These are phyloP conservation scores for Myotis yumanensis DNA, from an alignment of 2,113 vertebrate genomes.

Conservation along the genomic window DNA sequence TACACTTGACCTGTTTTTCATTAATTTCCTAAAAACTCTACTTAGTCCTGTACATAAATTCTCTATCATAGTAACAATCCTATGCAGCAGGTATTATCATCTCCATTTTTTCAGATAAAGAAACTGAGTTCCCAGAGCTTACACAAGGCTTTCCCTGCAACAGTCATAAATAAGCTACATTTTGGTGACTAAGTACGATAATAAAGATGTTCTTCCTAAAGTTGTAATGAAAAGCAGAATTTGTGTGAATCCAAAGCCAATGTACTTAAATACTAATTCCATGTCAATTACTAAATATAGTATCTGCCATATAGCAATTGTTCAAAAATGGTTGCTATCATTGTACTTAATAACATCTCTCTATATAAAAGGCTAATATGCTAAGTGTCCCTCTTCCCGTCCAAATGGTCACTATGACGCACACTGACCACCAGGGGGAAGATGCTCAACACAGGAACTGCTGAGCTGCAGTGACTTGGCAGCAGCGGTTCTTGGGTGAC, in stretches of 20 bases:
- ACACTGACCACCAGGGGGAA: too few species aligned
- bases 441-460: too few species aligned
- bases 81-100: background rate
- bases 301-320: background rate
- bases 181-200: background rate
- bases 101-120: background rate
- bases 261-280: background rate
- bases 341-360: background rate
- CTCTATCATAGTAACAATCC: background rate
- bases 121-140: constrained; percentile 5
- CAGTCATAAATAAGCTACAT: background rate
- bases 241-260: constrained; percentile 20
- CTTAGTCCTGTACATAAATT: background rate
- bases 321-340: background rate
- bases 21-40: background rate
- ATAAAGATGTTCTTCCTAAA: background rate
- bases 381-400: too few species aligned
- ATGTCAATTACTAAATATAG: background rate
- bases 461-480: too few species aligned
- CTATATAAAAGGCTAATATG: too few species aligned
- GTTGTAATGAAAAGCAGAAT: background rate
- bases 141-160: background rate
- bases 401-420: too few species aligned
- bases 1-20: background rate
- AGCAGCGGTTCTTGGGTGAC: too few species aligned